These are phyloP conservation scores for Drosophila paulistorum DNA, from an alignment of 1,140 invertebrate genomes.

Conservation along the genomic window DNA sequence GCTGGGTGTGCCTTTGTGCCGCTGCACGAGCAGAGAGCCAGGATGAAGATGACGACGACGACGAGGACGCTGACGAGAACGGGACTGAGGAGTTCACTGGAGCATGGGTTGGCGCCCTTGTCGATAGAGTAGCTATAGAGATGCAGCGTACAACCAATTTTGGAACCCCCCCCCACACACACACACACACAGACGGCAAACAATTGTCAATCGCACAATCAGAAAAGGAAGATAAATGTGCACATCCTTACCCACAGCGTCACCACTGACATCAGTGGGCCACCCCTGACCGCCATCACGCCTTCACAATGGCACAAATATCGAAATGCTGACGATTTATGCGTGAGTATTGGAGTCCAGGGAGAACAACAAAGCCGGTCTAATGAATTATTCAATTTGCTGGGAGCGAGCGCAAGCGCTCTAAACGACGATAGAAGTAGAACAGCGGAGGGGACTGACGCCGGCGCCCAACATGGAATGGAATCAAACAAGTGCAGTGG, in stretches of 20 bases:
- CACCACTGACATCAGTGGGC: no score
- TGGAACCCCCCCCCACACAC: not conserved
- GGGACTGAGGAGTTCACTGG: not conserved
- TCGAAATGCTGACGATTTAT: not conserved
- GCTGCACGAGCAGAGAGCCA: not conserved
- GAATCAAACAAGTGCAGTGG: conserved; percentile 18
- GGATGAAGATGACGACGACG: not conserved
- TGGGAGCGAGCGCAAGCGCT: conserved; percentile 15
- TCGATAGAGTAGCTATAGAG: not conserved
- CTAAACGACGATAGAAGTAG: not conserved
- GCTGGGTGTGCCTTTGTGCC: conserved; percentile 4
- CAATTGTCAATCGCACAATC: conserved; percentile 15
- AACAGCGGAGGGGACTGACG: not conserved
- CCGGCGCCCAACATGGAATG: conserved; percentile 10
- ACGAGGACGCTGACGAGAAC: no score
- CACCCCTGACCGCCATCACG: not conserved
- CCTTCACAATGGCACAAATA: not conserved
- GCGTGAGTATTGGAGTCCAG: conserved; percentile 2
- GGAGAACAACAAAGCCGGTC: conserved; percentile 13
- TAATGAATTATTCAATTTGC: conserved; percentile 19
- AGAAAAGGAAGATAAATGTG: not conserved
- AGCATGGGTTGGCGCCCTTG: not conserved
- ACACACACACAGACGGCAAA: not conserved
- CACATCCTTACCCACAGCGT: not conserved
- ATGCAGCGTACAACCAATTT: conserved; percentile 7